These are phyloP conservation scores for Poeciliopsis occidentalis DNA, from an alignment of 2,113 vertebrate species.

Conservation along the genomic window DNA sequence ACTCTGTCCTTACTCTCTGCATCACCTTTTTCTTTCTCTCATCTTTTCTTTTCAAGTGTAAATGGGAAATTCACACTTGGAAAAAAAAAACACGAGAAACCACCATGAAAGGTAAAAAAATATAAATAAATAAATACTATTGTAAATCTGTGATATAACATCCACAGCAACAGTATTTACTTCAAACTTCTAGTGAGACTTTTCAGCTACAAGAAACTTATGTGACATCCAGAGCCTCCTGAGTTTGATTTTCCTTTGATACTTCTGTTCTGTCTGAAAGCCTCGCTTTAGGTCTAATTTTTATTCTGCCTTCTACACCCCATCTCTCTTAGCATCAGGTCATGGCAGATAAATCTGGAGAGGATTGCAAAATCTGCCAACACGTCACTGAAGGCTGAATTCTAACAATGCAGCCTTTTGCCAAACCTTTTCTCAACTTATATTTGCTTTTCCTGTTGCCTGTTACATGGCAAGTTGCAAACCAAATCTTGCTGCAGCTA, in stretches of 20 bases:
- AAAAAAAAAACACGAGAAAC: slow-evolving; percentile 19
- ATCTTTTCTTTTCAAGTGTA: slow-evolving; percentile 1
- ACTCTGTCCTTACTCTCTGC: slow-evolving; percentile 1
- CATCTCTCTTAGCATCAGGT: slow-evolving; percentile 5
- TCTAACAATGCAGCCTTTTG: slow-evolving; percentile 12
- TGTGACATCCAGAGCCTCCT: slow-evolving; percentile 4
- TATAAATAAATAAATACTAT: too few species aligned
- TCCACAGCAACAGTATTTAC: slow-evolving; percentile 17
- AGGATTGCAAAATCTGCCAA: slow-evolving; percentile 24
- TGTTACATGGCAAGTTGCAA: not conserved
- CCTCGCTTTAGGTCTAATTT: slow-evolving; percentile 20
- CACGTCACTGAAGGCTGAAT: slow-evolving; percentile 22
- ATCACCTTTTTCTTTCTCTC: slow-evolving; percentile 5
- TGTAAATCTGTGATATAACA: slow-evolving; percentile 19
- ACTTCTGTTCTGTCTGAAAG: slow-evolving; percentile 25
- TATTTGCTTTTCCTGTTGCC: not conserved
- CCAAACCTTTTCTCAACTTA: not conserved
- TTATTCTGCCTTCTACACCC: slow-evolving; percentile 12
- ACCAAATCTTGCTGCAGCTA: not conserved
- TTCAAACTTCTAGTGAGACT: slow-evolving; percentile 25
- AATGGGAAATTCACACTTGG: slow-evolving; percentile 24
- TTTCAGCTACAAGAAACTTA: slow-evolving; percentile 38
- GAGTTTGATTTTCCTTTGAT: not conserved
- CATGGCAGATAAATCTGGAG: slow-evolving; percentile 10
- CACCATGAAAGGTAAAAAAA: slow-evolving; percentile 12